A percentile compares a stretch with the other conserved stretches of the same genome.
Evolutionary conservation across 2,888 invertebrate genomes (phyloP).

Genomic region (Eupithecia insigniata): DNA sequence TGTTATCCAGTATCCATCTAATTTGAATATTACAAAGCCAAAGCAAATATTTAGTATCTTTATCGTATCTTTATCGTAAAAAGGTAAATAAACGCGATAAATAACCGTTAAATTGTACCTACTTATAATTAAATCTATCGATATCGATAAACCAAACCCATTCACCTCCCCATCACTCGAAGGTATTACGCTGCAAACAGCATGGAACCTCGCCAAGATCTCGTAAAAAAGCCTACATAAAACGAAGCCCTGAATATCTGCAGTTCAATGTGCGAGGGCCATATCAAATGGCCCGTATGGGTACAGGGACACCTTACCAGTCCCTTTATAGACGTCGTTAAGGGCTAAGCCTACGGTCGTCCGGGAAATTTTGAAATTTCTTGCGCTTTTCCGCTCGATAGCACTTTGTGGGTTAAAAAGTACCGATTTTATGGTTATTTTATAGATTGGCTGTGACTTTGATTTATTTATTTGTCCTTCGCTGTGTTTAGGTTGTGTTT

Average conservation of each 20-base stretch:
- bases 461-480: neutral
- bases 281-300: slow-evolving; percentile 23
- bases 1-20: no score
- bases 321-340: slow-evolving; percentile 19
- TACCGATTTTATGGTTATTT: slow-evolving; percentile 7
- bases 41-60: no score
- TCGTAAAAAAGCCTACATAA: slow-evolving; percentile 49
- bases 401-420: slow-evolving; percentile 14
- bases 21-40: no score
- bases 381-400: slow-evolving; percentile 11
- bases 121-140: slow-evolving; percentile 31
- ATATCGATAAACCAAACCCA: slow-evolving; percentile 35
- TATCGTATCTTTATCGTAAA: no score
- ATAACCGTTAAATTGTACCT: no score
- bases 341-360: neutral
- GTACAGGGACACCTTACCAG: slow-evolving; percentile 43
- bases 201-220: slow-evolving; percentile 46
- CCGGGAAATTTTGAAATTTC: slow-evolving; percentile 12
- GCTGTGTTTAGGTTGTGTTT: neutral
- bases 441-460: slow-evolving; percentile 9
- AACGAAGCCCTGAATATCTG: slow-evolving; percentile 49
- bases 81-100: no score
- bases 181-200: slow-evolving; percentile 42
- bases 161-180: slow-evolving; percentile 40
- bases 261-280: slow-evolving; percentile 38